A percentile compares a stretch with the other conserved stretches of the same genome.
phyloP scores from a whole-genome alignment of 2,797 vertebrate species.

The Channallabes apus region DNA sequence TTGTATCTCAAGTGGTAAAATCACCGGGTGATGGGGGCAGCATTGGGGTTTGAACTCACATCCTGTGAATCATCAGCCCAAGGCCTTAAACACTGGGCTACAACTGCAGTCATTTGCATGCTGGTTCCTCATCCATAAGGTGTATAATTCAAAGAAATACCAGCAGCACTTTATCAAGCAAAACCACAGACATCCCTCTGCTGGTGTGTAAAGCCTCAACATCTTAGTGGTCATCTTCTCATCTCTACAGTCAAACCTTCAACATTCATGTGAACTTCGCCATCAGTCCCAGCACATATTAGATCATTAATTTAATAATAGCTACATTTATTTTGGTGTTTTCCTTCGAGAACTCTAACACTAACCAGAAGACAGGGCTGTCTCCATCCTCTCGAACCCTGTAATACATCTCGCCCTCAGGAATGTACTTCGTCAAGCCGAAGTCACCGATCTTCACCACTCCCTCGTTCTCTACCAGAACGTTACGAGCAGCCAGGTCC shows the following conservation, averaged over 20 bases:
- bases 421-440: conserved; percentile 88
- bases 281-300: neutral
- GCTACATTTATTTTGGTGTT: neutral
- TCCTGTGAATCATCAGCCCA: neutral
- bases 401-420: conserved; percentile 87
- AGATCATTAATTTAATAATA: neutral
- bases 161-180: neutral
- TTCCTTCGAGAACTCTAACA: neutral
- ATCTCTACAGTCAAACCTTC: neutral
- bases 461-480: conserved; percentile 85
- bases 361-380: conserved; percentile 92
- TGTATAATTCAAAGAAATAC: neutral
- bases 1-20: neutral
- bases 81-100: neutral
- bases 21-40: neutral
- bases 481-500: conserved; percentile 89
- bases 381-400: conserved; percentile 85
- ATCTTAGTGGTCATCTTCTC: neutral
- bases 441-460: conserved; percentile 94
- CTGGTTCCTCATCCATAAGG: neutral
- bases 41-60: neutral
- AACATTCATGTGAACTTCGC: neutral
- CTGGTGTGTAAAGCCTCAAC: too few relatives aligned
- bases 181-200: neutral
- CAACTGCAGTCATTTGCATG: neutral